These are phyloP conservation scores for Polyodon spathula DNA, from an alignment of 2,113 vertebrate genomes.

Conservation along the genomic window DNA sequence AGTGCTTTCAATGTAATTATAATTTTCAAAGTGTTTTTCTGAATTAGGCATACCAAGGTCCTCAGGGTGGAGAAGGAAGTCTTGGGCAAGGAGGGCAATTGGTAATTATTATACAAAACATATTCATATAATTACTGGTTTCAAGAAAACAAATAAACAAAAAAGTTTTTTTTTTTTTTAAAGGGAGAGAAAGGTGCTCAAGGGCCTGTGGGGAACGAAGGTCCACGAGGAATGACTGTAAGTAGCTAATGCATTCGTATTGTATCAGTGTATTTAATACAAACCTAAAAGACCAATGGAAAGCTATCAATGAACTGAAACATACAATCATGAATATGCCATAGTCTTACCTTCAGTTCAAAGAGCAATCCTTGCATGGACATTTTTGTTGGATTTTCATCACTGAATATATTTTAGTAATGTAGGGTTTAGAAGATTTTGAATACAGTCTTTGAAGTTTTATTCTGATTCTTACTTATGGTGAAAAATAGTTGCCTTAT, in stretches of 20 bases:
- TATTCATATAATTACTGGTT: not conserved
- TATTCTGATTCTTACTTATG: too few species aligned
- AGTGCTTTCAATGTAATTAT: not conserved
- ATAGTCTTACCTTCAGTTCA: too few species aligned
- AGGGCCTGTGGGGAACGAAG: slow-evolving; percentile 58
- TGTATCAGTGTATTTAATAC: too few species aligned
- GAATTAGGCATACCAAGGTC: slow-evolving; percentile 64
- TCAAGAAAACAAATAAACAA: slow-evolving; percentile 2
- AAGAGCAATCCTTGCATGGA: too few species aligned
- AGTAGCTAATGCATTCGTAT: slow-evolving; percentile 33
- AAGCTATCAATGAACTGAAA: too few species aligned
- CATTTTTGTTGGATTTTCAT: too few species aligned
- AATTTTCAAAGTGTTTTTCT: not conserved
- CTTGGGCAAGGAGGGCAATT: slow-evolving; percentile 42
- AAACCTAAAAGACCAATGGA: too few species aligned
- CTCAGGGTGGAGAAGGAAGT: slow-evolving; percentile 50
- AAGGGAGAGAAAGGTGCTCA: slow-evolving; percentile 61
- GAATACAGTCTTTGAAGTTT: too few species aligned
- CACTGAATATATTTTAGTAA: too few species aligned
- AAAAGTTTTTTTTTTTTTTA: slow-evolving; percentile 17
- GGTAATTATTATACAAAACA: slow-evolving; percentile 33
- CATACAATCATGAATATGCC: too few species aligned
- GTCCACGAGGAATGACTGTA: slow-evolving; percentile 54
- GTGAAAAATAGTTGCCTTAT: too few species aligned
- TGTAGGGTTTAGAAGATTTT: too few species aligned